Evolutionary conservation across 2,797 vertebrate species (phyloP).

Genomic region (Neopelma chrysocephalum): DNA sequence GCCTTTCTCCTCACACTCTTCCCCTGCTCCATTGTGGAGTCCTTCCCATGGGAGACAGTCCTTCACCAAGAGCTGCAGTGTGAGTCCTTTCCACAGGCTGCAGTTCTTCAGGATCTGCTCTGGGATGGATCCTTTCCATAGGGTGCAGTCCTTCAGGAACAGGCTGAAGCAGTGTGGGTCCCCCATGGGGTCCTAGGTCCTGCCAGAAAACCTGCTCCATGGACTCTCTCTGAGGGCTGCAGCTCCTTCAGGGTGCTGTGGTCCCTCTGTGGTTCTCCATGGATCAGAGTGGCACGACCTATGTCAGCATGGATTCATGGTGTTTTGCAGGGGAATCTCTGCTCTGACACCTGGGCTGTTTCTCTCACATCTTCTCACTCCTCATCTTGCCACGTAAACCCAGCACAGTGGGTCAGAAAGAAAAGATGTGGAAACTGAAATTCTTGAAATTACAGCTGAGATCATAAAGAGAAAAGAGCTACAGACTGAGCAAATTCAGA

Average conservation of each 20-base stretch:
- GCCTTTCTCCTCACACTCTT: neutral
- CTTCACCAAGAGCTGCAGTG: rapidly evolving
- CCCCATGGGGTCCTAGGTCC: neutral
- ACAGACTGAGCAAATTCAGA: neutral
- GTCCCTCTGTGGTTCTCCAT: neutral
- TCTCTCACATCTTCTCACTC: neutral
- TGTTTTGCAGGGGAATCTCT: neutral
- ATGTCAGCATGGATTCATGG: rapidly evolving
- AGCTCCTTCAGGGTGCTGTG: neutral
- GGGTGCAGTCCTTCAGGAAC: neutral
- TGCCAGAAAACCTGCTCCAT: neutral
- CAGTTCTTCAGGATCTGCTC: neutral
- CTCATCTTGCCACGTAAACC: neutral
- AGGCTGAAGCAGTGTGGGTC: neutral
- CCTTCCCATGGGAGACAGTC: neutral
- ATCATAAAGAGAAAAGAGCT: neutral
- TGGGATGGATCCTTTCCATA: neutral
- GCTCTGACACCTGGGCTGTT: neutral
- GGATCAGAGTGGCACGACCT: neutral
- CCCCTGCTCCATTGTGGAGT: neutral
- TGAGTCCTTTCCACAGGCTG: neutral
- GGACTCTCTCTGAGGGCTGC: neutral
- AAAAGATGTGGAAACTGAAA: neutral
- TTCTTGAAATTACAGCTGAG: neutral
- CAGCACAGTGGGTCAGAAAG: neutral